Conservation (phyloP, 1,140 invertebrate genomes). For the Apis laboriosa region DNA sequence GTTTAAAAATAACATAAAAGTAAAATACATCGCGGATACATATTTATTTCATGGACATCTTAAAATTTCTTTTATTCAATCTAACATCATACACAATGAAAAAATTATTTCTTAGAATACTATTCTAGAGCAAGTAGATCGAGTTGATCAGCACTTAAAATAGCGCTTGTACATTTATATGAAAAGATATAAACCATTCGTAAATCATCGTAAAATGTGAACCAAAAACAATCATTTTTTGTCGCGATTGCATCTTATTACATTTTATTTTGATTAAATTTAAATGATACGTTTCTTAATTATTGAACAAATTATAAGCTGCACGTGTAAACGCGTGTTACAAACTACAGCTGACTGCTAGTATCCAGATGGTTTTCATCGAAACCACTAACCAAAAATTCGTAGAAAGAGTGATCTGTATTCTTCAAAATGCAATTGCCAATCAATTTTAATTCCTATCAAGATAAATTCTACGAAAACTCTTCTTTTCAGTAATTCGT, state of each 20-base stretch:
- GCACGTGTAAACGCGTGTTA: constrained; percentile 43
- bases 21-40: constrained; percentile 47
- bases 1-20: constrained; percentile 70
- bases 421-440: neutral
- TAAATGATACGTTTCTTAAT: neutral
- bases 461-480: constrained; percentile 47
- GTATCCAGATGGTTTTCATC: constrained; percentile 49
- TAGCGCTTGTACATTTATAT: constrained; percentile 14
- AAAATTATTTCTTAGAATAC: constrained; percentile 31
- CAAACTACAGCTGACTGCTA: constrained; percentile 56
- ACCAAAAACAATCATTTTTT: constrained; percentile 5
- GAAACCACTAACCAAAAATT: constrained; percentile 56
- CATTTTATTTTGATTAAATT: neutral
- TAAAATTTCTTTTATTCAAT: constrained; percentile 22
- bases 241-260: neutral
- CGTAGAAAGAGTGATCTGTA: neutral
- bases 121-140: constrained; percentile 16
- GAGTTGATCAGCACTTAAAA: constrained; percentile 30
- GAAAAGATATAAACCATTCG: neutral
- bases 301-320: neutral
- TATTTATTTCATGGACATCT: constrained; percentile 49
- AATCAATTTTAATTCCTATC: constrained; percentile 41
- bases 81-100: neutral
- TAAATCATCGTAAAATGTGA: constrained; percentile 1
- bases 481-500: constrained; percentile 64